Evolutionary conservation across 1,140 invertebrate species (phyloP).

Genomic region (Wiebesia pumilae): DNA sequence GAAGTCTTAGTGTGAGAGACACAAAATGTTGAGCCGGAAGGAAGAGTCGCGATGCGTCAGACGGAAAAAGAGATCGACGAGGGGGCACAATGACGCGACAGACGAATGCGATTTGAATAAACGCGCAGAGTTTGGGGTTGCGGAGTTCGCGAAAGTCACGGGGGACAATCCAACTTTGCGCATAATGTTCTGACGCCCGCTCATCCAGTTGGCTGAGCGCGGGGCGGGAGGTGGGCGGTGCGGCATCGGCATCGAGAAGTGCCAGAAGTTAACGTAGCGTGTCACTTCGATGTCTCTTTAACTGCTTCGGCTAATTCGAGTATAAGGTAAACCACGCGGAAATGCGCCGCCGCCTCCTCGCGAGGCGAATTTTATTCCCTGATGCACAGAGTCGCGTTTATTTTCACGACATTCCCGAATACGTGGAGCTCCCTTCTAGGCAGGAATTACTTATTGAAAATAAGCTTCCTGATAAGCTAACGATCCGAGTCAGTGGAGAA

Average conservation of each 20-base stretch:
- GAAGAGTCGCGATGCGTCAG: conserved; percentile 36
- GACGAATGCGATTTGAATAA: conserved; percentile 66
- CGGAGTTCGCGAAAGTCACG: conserved; percentile 61
- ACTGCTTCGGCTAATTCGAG: conserved; percentile 56
- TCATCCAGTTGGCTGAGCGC: conserved; percentile 50
- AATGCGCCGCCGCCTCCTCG: not conserved
- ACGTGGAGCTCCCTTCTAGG: not conserved
- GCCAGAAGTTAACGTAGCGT: conserved; percentile 68
- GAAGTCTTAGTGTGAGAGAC: not conserved
- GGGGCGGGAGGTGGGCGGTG: conserved; percentile 47
- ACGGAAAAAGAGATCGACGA: conserved; percentile 22
- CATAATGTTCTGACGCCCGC: conserved; percentile 62
- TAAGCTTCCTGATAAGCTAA: not conserved
- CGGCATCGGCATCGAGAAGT: conserved; percentile 69
- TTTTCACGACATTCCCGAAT: not conserved
- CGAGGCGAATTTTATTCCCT: not conserved
- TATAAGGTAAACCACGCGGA: conserved; percentile 54
- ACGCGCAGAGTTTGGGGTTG: conserved; percentile 1
- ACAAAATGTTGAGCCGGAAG: conserved; percentile 48
- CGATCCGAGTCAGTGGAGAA: not conserved
- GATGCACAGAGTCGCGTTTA: not conserved
- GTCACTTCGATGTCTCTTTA: conserved; percentile 72
- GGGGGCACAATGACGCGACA: conserved; percentile 32
- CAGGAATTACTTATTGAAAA: no score
- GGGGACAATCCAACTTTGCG: conserved; percentile 63